Evolutionary conservation across 2,797 vertebrate genomes (phyloP).

Genomic region (Tenualosa thibaudeaui): DNA sequence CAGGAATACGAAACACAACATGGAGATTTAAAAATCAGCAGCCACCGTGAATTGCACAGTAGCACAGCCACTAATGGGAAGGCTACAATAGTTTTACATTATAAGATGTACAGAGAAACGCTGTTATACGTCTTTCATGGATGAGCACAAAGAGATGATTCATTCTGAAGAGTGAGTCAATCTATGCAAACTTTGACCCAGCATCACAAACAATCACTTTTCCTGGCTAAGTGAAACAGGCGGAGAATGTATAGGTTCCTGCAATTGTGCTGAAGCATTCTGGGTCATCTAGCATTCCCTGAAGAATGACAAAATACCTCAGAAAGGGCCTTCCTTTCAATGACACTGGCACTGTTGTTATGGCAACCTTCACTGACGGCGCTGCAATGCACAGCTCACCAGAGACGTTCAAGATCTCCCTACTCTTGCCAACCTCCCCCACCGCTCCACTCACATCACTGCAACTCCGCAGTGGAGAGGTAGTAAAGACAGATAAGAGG

Average conservation of each 20-base stretch:
- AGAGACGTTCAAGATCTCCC: constrained; percentile 18
- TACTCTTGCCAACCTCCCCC: neutral
- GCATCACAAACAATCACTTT: neutral
- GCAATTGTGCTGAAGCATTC: neutral
- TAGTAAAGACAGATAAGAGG: neutral
- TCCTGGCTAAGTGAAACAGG: neutral
- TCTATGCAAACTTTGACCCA: neutral
- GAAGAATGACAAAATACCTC: constrained; percentile 23
- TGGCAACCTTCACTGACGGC: neutral
- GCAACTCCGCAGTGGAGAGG: neutral
- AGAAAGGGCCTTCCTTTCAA: constrained; percentile 22
- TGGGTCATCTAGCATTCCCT: neutral
- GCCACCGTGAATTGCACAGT: neutral
- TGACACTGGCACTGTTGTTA: constrained; percentile 17
- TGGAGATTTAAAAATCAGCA: neutral
- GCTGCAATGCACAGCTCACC: constrained; percentile 18
- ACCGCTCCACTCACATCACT: neutral
- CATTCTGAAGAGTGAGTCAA: neutral
- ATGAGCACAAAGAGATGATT: neutral
- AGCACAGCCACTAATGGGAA: neutral
- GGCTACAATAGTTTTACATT: neutral
- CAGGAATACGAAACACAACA: neutral
- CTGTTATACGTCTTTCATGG: neutral
- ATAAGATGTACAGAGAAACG: neutral
- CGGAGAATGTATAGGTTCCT: neutral